Base-by-base conservation (phyloP, 2,888 invertebrate species). In the Timandra comae region DNA sequence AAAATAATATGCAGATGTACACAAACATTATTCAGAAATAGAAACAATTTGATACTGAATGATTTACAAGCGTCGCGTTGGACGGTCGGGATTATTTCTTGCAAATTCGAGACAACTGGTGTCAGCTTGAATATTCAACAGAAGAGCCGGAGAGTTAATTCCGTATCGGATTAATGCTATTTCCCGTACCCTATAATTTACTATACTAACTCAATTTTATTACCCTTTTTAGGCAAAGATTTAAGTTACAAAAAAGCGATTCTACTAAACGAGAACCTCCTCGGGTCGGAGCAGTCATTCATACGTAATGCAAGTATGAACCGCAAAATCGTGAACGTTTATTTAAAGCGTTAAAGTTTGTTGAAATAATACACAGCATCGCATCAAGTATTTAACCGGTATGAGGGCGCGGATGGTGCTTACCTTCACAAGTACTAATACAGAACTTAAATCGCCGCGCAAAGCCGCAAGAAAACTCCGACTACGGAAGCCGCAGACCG, bases 41-140 rank as follows among this genome's bases (percentile, higher is more conserved):
- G 35, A 40, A 37, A 42, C 45, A 33, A 49, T 57, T 49, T 43
- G 50, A 54, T 53, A 49, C 53, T 58, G 35, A 57, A 68, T 68
- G 67, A 76, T 72, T 74, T 70, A 72, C 64, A 46, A 52, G 47
- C 47, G 58, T 57, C 59, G 47, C 46, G 59, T 58, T 59, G 47
- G 60, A 59, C 59, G 61, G 55, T 49, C 46, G 42, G 56, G 65
- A 69, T 72, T 74, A 72, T 72, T 73, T 73, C 71, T 70, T 63
- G 69, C 70, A 63, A 70, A 71, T 71, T 72, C 60, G 56, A 63
- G 63, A 72, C 67, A 65, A 66, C 61, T 57, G 65, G 65, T 72
- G 72, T 71, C 68, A 63, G 60, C 63, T 58, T 77, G 78, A 76
- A 80, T 79, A 80, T 79, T 79, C 75, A 79, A 72, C 58, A 71